Conservation (phyloP, 2,888 invertebrate genomes). For the Thymelicus lineola region DNA sequence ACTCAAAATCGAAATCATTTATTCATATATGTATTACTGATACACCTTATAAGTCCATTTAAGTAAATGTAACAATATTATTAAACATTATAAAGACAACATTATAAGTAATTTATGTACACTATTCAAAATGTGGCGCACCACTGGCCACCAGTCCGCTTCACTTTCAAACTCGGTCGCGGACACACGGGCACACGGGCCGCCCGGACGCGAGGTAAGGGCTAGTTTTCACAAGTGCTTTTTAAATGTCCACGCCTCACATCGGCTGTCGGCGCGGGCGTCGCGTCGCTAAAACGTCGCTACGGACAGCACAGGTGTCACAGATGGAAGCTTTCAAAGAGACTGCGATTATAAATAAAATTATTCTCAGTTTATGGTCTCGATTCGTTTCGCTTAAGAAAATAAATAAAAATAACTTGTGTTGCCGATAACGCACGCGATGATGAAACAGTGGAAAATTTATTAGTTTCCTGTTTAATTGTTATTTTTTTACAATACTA, state of each 20-base stretch:
- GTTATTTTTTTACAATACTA: too few species aligned
- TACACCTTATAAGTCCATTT: too few species aligned
- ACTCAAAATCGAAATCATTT: background rate
- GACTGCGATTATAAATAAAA: background rate
- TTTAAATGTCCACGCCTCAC: conserved; percentile 24
- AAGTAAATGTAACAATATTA: too few species aligned
- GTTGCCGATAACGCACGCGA: too few species aligned
- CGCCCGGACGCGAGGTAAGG: conserved; percentile 38
- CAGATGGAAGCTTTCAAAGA: conserved; percentile 2
- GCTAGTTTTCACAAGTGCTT: conserved; percentile 34
- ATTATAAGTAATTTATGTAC: background rate
- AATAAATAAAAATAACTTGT: too few species aligned
- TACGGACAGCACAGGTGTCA: background rate
- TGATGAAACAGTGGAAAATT: too few species aligned
- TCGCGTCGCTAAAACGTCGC: conserved; percentile 26
- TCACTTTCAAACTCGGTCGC: conserved; percentile 73
- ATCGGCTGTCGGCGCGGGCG: background rate
- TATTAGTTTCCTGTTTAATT: background rate
- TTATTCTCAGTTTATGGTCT: too few species aligned
- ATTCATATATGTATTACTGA: background rate
- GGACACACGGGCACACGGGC: conserved; percentile 44
- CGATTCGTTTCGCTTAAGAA: too few species aligned
- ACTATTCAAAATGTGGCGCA: conserved; percentile 50
- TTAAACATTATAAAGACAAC: too few species aligned
- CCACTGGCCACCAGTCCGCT: conserved; percentile 56